Conservation (phyloP, 2,797 vertebrate species). For the Squalus acanthias region DNA sequence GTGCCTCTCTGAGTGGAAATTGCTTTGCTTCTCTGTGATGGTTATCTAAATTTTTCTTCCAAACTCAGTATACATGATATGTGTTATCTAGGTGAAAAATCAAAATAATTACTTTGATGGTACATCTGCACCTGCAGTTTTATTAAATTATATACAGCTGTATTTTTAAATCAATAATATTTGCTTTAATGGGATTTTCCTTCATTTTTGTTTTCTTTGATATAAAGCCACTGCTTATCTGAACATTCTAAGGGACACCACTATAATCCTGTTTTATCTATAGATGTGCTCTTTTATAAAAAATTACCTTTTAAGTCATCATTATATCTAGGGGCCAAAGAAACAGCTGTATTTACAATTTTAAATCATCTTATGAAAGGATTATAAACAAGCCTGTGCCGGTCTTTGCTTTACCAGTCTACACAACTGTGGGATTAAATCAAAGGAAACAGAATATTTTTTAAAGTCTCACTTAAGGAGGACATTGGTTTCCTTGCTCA, state of each 20-base stretch:
- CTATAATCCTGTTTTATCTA: conserved; percentile 36
- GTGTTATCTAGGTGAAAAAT: neutral
- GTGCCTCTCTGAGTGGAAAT: neutral
- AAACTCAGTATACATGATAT: neutral
- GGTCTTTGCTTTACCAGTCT: conserved; percentile 47
- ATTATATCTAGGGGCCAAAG: conserved; percentile 51
- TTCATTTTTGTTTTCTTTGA: conserved; percentile 34
- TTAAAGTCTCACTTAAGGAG: conserved; percentile 51
- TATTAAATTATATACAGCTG: conserved; percentile 34
- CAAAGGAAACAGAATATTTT: conserved; percentile 51
- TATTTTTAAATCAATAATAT: conserved; percentile 36
- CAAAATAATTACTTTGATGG: conserved; percentile 12
- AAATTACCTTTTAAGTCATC: conserved; percentile 48
- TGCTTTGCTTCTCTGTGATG: neutral
- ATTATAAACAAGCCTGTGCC: conserved; percentile 47
- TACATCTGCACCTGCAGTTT: conserved; percentile 12
- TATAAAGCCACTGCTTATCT: conserved; percentile 34
- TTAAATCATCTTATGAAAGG: conserved; percentile 36
- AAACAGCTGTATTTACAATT: conserved; percentile 47
- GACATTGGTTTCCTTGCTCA: conserved; percentile 43
- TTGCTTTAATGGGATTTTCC: conserved; percentile 35
- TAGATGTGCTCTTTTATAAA: conserved; percentile 15
- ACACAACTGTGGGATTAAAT: conserved; percentile 50
- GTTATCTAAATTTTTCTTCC: neutral
- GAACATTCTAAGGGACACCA: conserved; percentile 20